Evolutionary conservation across 2,113 vertebrate species (phyloP).

Genomic region (Meles meles): DNA sequence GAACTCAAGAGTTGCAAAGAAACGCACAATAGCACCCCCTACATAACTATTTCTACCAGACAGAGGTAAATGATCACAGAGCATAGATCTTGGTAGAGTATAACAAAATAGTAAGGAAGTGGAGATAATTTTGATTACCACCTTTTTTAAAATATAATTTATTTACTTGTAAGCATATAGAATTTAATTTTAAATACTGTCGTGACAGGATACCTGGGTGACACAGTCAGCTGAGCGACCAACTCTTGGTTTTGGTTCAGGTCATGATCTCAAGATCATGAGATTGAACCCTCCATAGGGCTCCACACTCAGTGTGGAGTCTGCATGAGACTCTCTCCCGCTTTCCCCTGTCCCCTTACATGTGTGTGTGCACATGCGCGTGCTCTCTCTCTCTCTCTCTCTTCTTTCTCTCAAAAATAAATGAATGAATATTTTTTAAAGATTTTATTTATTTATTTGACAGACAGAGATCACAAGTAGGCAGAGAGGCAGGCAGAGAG

Average conservation of each 20-base stretch:
- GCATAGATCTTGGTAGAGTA: fast-evolving
- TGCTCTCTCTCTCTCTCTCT: too few species aligned
- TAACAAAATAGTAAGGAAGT: not conserved
- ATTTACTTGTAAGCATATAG: not conserved
- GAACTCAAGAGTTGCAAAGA: not conserved
- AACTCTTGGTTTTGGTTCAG: too few species aligned
- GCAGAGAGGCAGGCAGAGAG: too few species aligned
- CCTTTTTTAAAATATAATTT: not conserved
- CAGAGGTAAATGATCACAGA: not conserved
- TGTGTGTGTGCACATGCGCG: not conserved
- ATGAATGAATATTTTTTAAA: too few species aligned
- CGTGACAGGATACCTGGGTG: too few species aligned
- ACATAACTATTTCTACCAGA: fast-evolving
- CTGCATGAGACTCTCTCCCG: not conserved
- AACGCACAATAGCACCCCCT: fast-evolving
- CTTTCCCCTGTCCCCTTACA: not conserved
- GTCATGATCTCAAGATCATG: too few species aligned
- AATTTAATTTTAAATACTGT: not conserved
- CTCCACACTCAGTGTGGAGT: not conserved
- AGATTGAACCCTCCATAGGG: too few species aligned
- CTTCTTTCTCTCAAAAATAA: too few species aligned
- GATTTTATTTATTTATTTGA: too few species aligned
- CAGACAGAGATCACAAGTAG: too few species aligned
- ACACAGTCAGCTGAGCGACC: too few species aligned
- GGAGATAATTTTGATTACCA: not conserved